Conservation (phyloP, 2,888 invertebrate genomes). For the Drosophila mulleri region DNA sequence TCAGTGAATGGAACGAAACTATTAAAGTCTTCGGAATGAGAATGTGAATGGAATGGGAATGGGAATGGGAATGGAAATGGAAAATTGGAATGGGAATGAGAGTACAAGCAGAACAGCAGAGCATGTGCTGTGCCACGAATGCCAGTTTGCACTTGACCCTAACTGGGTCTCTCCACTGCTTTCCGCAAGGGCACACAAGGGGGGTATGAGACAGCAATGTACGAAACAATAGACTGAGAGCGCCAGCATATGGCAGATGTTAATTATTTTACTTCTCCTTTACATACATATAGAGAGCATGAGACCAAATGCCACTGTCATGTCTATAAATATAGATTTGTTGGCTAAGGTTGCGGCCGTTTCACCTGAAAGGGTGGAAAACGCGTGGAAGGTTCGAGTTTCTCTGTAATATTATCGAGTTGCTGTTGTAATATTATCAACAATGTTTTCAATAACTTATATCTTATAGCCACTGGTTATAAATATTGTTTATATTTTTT, state of each 20-base stretch:
- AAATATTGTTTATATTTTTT: too few relatives aligned
- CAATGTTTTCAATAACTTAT: not conserved
- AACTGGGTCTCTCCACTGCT: constrained; percentile 44
- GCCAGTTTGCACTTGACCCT: constrained; percentile 54
- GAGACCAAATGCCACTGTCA: constrained; percentile 1
- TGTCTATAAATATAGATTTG: constrained; percentile 1
- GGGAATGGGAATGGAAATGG: constrained; percentile 30
- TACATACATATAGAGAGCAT: not conserved
- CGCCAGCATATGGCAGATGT: constrained; percentile 20
- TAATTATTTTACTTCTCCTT: constrained; percentile 4
- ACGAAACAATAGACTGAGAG: constrained; percentile 21
- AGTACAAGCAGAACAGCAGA: constrained; percentile 20
- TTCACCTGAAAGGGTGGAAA: not conserved
- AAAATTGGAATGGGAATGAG: constrained; percentile 13
- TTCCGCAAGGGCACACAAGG: not conserved
- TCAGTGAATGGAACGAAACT: constrained; percentile 74
- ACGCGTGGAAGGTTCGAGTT: not conserved
- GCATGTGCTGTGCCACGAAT: constrained; percentile 32
- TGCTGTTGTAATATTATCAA: not conserved
- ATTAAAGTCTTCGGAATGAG: constrained; percentile 33
- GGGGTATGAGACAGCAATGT: constrained; percentile 10
- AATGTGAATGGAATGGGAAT: constrained; percentile 16
- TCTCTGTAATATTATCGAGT: too few relatives aligned
- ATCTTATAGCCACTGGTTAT: too few relatives aligned
- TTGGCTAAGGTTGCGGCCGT: not conserved